These are phyloP conservation scores for Oreochromis mossambicus DNA, from an alignment of 2,797 vertebrate species.

Conservation along the genomic window DNA sequence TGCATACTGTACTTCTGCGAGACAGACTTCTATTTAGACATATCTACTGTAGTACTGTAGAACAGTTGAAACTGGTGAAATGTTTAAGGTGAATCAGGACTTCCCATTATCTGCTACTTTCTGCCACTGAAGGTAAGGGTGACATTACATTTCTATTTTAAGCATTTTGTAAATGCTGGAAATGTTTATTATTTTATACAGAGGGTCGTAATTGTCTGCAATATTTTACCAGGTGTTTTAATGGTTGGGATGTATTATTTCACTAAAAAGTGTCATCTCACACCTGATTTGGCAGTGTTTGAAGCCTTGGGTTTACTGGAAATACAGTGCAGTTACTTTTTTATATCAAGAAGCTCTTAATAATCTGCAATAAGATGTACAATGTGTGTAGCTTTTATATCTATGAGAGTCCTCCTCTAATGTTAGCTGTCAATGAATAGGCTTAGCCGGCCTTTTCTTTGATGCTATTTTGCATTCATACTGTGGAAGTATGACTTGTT, in stretches of 20 bases:
- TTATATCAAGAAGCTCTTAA: neutral
- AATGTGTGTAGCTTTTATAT: conserved; percentile 3
- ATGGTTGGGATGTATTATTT: neutral
- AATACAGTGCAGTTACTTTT: conserved; percentile 18
- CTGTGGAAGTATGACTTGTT: conserved; percentile 45
- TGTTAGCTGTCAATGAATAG: neutral
- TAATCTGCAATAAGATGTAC: conserved; percentile 7
- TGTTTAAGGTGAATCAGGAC: conserved; percentile 32
- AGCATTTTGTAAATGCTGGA: neutral
- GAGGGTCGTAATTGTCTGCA: neutral
- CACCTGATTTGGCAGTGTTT: neutral
- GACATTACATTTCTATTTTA: neutral
- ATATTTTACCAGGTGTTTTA: conserved; percentile 12
- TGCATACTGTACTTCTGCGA: conserved; percentile 36
- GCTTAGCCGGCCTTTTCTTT: conserved; percentile 29
- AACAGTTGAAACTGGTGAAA: conserved; percentile 56
- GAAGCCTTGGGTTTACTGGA: conserved; percentile 50
- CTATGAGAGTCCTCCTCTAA: neutral
- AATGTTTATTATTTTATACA: neutral
- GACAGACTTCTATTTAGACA: conserved; percentile 14
- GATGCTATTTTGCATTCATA: conserved; percentile 27
- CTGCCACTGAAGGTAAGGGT: neutral
- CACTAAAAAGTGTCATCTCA: conserved; percentile 27
- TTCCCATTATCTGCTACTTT: conserved; percentile 6
- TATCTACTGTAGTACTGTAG: conserved; percentile 55